Evolutionary conservation across 1,140 invertebrate genomes (phyloP).

Genomic region (Bradynema listronoti): DNA sequence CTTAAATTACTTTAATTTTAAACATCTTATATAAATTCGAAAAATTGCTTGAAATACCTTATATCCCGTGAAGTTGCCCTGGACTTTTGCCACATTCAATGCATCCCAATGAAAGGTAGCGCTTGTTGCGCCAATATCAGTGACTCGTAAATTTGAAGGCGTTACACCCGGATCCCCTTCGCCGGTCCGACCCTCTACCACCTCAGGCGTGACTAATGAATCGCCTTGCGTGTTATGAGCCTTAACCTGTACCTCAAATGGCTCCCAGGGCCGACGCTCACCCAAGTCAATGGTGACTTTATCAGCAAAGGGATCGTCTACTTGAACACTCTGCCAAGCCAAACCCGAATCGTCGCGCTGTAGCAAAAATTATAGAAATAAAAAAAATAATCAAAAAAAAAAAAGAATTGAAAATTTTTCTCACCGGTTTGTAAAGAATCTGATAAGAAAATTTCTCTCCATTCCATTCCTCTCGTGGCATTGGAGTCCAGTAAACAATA

Average conservation of each 20-base stretch:
- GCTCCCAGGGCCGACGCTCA: slow-evolving; percentile 45
- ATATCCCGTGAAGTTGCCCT: slow-evolving; percentile 86
- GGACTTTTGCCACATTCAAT: slow-evolving; percentile 46
- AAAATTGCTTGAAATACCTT: too few species aligned
- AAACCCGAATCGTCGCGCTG: neutral
- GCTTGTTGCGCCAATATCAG: slow-evolving; percentile 39
- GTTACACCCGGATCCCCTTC: slow-evolving; percentile 50
- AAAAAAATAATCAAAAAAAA: neutral
- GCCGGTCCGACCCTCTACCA: slow-evolving; percentile 70
- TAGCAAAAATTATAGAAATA: neutral
- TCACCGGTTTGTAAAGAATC: slow-evolving; percentile 36
- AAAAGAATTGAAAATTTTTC: slow-evolving; percentile 6
- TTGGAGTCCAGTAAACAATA: slow-evolving; percentile 72
- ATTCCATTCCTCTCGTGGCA: slow-evolving; percentile 57
- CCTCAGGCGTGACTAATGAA: slow-evolving; percentile 72
- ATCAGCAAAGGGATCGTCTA: slow-evolving; percentile 49
- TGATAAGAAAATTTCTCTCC: slow-evolving; percentile 50
- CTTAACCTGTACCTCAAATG: slow-evolving; percentile 58
- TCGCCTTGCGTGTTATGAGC: slow-evolving; percentile 82
- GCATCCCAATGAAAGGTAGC: slow-evolving; percentile 53
- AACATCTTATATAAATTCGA: too few species aligned
- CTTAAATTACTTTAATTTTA: too few species aligned
- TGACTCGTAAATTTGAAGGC: slow-evolving; percentile 44
- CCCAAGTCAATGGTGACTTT: slow-evolving; percentile 47
- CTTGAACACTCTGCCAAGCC: slow-evolving; percentile 42